Conservation (phyloP, 2,113 vertebrate genomes). For the Aphelocoma coerulescens region DNA sequence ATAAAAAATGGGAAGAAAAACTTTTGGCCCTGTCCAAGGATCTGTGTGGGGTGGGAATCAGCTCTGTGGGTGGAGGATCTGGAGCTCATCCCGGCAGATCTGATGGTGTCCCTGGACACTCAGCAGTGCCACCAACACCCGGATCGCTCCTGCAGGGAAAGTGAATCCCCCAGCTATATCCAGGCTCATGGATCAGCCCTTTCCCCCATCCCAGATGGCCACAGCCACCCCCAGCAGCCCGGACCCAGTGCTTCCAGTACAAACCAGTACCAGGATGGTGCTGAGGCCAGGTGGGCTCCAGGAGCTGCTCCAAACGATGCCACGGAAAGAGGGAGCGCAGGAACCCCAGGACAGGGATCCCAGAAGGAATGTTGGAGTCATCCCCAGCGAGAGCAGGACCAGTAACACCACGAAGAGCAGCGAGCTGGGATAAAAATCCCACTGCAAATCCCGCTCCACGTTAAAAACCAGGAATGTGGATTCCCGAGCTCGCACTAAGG, state of each 20-base stretch:
- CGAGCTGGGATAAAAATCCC: not conserved
- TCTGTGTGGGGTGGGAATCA: not conserved
- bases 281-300: not conserved
- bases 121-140: not conserved
- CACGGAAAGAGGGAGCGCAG: accelerated
- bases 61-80: accelerated
- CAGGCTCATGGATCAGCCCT: not conserved
- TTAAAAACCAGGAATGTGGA: not conserved
- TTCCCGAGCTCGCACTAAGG: accelerated
- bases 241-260: not conserved
- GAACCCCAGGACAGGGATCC: not conserved
- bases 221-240: not conserved
- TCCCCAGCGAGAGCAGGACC: not conserved
- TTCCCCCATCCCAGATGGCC: too few species aligned
- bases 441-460: accelerated
- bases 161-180: not conserved
- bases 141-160: accelerated
- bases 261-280: not conserved
- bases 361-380: accelerated
- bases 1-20: not conserved
- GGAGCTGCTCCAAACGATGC: not conserved
- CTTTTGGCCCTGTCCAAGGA: not conserved
- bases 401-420: not conserved
- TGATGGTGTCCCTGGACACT: not conserved
- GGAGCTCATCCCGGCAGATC: accelerated